Evolutionary conservation across 1,140 invertebrate species (phyloP).

Genomic region (Drosophila quadrilineata): DNA sequence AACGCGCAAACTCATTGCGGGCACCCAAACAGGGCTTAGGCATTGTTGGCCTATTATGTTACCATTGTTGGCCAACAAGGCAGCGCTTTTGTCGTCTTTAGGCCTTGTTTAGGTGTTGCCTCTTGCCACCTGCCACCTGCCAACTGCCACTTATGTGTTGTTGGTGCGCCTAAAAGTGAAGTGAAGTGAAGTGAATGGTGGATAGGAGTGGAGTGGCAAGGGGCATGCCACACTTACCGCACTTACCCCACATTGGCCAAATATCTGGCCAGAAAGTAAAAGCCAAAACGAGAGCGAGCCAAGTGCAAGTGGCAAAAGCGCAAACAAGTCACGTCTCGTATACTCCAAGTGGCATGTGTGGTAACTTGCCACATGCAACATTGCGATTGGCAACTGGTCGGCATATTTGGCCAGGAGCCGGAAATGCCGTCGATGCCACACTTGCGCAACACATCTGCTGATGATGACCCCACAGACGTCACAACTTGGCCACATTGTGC

Average conservation of each 20-base stretch:
- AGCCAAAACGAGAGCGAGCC: conserved; percentile 39
- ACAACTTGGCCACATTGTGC: neutral
- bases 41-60: neutral
- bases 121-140: no score
- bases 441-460: conserved; percentile 20
- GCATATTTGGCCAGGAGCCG: conserved; percentile 25
- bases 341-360: no score
- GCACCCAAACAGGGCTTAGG: neutral
- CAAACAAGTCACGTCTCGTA: conserved; percentile 29
- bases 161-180: conserved; percentile 34
- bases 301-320: neutral
- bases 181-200: neutral
- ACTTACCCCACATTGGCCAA: conserved; percentile 16
- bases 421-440: conserved; percentile 21
- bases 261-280: conserved; percentile 59
- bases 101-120: conserved; percentile 8
- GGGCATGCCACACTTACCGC: conserved; percentile 18
- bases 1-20: no score
- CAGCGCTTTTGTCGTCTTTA: neutral
- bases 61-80: neutral
- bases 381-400: no score
- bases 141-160: no score
- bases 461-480: conserved; percentile 17
- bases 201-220: no score
- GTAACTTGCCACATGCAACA: neutral